Evolutionary conservation across 2,888 invertebrate genomes (phyloP).

Genomic region (Diabrotica balteata): DNA sequence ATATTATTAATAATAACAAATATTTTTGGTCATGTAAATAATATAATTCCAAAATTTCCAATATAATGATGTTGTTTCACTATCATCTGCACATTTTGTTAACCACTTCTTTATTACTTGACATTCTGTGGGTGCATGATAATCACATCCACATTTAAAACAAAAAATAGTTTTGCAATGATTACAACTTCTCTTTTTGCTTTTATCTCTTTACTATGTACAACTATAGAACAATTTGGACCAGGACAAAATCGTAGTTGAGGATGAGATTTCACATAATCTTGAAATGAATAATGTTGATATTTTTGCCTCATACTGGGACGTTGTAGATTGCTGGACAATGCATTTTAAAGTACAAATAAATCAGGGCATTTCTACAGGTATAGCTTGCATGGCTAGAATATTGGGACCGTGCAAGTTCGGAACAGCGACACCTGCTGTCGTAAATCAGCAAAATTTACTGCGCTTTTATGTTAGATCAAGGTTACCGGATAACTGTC

Average conservation of each 20-base stretch:
- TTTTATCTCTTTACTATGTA: slow-evolving; percentile 81
- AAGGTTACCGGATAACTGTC: too few species aligned
- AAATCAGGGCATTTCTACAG: slow-evolving; percentile 80
- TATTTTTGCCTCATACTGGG: slow-evolving; percentile 89
- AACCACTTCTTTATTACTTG: slow-evolving; percentile 95
- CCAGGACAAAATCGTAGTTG: slow-evolving; percentile 93
- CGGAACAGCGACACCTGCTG: too few species aligned
- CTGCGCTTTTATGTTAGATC: too few species aligned
- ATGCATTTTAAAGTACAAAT: slow-evolving; percentile 97
- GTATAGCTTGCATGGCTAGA: slow-evolving; percentile 96
- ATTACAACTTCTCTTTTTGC: slow-evolving; percentile 87
- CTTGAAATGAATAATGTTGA: slow-evolving; percentile 94
- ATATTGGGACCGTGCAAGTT: too few species aligned
- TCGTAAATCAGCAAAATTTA: too few species aligned
- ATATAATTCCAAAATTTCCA: too few species aligned
- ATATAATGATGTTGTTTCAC: too few species aligned
- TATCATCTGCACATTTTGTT: slow-evolving; percentile 99
- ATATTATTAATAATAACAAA: too few species aligned
- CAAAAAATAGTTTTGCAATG: slow-evolving; percentile 91
- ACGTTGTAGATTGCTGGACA: slow-evolving; percentile 94
- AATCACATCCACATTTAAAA: slow-evolving; percentile 90
- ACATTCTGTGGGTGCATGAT: slow-evolving; percentile 98
- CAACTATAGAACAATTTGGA: slow-evolving; percentile 91
- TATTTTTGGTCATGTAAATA: too few species aligned
- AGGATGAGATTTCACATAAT: slow-evolving; percentile 94